Evolutionary conservation across 2,113 vertebrate genomes (phyloP), one percentile per base, ranked within the genome.

Genomic region (Isichthys henryi): DNA sequence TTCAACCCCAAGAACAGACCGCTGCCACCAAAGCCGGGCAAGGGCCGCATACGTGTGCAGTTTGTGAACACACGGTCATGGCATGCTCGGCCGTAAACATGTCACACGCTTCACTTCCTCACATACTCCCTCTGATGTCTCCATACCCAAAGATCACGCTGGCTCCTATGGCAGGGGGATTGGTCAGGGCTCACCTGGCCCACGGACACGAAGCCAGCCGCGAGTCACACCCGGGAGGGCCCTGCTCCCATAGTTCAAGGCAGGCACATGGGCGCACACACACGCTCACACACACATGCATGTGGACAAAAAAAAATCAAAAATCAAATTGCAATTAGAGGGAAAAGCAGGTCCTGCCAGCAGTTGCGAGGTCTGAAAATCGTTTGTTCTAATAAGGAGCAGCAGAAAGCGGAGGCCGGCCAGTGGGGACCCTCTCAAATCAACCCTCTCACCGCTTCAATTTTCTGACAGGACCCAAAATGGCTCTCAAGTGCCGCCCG

Each of bases 381-480:
- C n/a, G 53, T 89, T 86, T 45, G 39, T 62, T 84, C 50, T 70
- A 58, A 86, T 58, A 89, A 89, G 82, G 84, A 86, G 50, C 9
- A 13, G 35, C 19, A 86, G 23, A 39, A 86, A 62, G 82, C 45
- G 23, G 52, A 50, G 31, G 19, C 58, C 48, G 66, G 89, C 56
- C 86, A 58, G 86, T 39, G 27, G 58, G 43, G n/a, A 49, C 53
- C 56, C 52, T 62, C 84, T 90, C 89, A 62, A 86, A 77, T 90
- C 89, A 90, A 31, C 62, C 35, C 56, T 39, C 87, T 58, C 58
- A 87, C 89, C 83, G 84, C 46, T 86, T 86, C 82, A 58, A 89
- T 86, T 89, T 89, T 86, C 82, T 35, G 84, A 48, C 83, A 87
- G 89, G 84, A 86, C 89, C 89, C 89, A 90, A 62, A 84, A 50